A percentile compares a stretch with the other conserved stretches of the same genome.
Conservation (phyloP, 2,113 vertebrate genomes). For the Triplophysa rosa region DNA sequence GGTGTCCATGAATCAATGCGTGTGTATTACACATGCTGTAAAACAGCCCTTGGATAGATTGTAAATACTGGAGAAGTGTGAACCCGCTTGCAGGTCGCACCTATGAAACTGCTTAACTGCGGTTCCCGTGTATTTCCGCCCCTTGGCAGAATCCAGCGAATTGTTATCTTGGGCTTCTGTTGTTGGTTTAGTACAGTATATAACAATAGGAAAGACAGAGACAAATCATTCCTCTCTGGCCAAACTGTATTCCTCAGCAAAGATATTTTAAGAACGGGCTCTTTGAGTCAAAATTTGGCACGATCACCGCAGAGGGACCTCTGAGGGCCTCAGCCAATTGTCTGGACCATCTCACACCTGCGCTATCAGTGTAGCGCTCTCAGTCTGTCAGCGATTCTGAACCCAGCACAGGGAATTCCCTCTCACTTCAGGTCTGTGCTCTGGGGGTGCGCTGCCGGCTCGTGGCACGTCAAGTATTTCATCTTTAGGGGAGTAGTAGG, state of each 20-base stretch:
- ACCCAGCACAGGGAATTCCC: constrained; percentile 41
- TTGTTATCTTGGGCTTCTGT: neutral
- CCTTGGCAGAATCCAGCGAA: neutral
- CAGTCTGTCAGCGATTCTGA: constrained; percentile 45
- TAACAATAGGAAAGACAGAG: constrained; percentile 34
- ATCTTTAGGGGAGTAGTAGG: neutral
- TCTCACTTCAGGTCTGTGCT: constrained; percentile 12
- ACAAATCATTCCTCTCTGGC: constrained; percentile 18
- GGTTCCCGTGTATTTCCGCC: neutral
- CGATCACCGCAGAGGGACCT: constrained; percentile 27
- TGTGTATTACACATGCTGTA: constrained; percentile 52
- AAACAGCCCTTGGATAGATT: constrained; percentile 40
- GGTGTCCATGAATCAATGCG: constrained; percentile 49
- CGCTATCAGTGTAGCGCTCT: constrained; percentile 8
- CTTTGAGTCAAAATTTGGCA: constrained; percentile 30
- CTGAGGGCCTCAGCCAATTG: constrained; percentile 26
- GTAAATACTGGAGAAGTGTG: constrained; percentile 53
- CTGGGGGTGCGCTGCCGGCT: constrained; percentile 20
- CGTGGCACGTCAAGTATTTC: constrained; percentile 20
- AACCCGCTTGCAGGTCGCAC: neutral
- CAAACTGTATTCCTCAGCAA: constrained; percentile 25
- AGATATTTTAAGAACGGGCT: constrained; percentile 21
- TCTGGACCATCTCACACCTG: constrained; percentile 23
- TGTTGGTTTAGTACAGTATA: neutral
- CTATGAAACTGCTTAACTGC: constrained; percentile 28